Percentiles rank a stretch among this genome's conserved stretches.
These are phyloP conservation scores for Aphelenchoides fujianensis DNA, from an alignment of 1,140 invertebrate genomes.

Conservation along the genomic window DNA sequence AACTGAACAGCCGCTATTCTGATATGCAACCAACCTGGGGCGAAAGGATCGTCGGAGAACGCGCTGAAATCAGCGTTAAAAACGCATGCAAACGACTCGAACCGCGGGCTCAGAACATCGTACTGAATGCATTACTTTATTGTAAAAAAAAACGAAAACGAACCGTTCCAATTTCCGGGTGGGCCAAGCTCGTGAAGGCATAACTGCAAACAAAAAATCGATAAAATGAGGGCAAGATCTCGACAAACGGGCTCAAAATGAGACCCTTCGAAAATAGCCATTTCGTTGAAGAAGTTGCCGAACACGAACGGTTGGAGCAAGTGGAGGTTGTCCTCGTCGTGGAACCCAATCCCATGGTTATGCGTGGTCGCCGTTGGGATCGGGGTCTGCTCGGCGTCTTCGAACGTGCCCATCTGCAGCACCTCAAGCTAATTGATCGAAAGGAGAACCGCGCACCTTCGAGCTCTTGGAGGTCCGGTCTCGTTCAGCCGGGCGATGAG, in stretches of 20 bases:
- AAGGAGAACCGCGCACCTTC: neutral
- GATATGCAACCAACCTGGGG: neutral
- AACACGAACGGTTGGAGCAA: neutral
- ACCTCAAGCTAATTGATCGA: neutral
- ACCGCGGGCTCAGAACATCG: neutral
- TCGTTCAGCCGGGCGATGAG: neutral
- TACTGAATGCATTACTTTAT: neutral
- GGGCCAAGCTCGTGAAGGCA: no score
- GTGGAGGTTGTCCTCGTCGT: neutral
- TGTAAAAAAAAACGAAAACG: slow-evolving; percentile 5
- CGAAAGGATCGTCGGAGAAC: neutral
- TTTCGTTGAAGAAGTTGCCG: neutral
- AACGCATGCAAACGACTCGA: no score
- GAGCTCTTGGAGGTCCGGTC: no score
- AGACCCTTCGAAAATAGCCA: neutral
- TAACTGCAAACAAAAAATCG: no score
- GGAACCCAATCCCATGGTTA: neutral
- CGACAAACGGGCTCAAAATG: neutral
- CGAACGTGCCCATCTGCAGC: neutral
- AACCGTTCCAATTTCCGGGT: neutral
- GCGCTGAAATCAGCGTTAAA: no score
- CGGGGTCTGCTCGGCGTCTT: neutral
- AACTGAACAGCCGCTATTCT: neutral
- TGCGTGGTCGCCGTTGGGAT: neutral
- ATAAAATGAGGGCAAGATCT: no score